Evolutionary conservation across 2,797 vertebrate genomes (phyloP), one percentile per base, ranked within the genome.

Genomic region (Mastacembelus armatus): DNA sequence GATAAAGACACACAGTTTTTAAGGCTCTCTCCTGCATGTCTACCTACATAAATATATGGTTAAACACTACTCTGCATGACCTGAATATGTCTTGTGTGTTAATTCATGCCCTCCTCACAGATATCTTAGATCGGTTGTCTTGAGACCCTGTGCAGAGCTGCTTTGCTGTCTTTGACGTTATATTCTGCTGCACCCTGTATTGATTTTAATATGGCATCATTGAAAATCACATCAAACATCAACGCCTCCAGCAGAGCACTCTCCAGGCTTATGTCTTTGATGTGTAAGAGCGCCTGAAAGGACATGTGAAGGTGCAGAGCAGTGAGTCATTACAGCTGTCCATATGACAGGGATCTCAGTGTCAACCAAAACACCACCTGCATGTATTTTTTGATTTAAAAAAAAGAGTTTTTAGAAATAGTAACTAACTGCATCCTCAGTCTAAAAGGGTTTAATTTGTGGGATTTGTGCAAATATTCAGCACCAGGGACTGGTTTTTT

Each of bases 251-350:
- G 95, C 74, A 94, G 88, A 95, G 94, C 71, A 94, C 77, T 92
- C 93, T 0, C 89, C 90, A 40, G 85, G 92, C 0, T 80, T 83
- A n/a, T 92, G 92, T 0, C 93, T 66, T 94, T 96, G 91, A 95
- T 95, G 88, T 94, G 88, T 48, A 93, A 93, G 93, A 95, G 49
- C 94, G 96, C 70, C 88, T 95, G 58, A 96, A 94, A 73, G 70
- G 59, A 59, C 67, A 3, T 10, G 33, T 27, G 40, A 52, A 27
- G 22, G 11, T 48, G 30, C 63, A 35, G 66, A 54, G 49, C 44
- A 14, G 44, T 55, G 56, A 56, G 59, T 50, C 66, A 65, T 5
- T 48, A n/a, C 60, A 57, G 52, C 48, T 67, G 54, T 49, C 52
- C 18, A 0, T 16, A 35, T 38, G 8, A 21, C 33, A 10, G 22